phyloP scores from a whole-genome alignment of 2,888 invertebrate species.

The Chymomyza caudatula region DNA sequence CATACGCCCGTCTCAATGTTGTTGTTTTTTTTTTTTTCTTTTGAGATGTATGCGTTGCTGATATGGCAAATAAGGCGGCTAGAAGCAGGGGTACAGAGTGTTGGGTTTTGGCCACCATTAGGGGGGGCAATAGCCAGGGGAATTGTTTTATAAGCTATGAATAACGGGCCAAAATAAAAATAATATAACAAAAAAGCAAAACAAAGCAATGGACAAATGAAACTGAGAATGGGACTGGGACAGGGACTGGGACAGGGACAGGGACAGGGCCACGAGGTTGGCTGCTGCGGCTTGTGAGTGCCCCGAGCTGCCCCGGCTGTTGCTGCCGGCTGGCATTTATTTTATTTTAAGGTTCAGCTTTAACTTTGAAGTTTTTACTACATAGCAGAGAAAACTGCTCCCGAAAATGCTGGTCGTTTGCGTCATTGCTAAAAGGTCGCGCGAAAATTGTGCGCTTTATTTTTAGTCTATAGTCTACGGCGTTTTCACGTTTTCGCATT shows the following conservation, averaged over 20 bases:
- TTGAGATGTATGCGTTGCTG: background rate
- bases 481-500: slow-evolving; percentile 45
- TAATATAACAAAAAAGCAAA: slow-evolving; percentile 25
- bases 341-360: slow-evolving; percentile 15
- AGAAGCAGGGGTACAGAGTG: background rate
- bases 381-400: background rate
- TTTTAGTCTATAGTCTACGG: slow-evolving; percentile 5
- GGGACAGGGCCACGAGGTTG: slow-evolving; percentile 34
- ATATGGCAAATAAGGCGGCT: background rate
- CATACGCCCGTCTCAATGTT: slow-evolving; percentile 36
- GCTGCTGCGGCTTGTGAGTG: slow-evolving; percentile 60
- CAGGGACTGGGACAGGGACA: slow-evolving; percentile 14
- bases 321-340: slow-evolving; percentile 7
- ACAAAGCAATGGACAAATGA: background rate
- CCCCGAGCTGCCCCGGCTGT: slow-evolving; percentile 38
- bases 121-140: slow-evolving; percentile 61
- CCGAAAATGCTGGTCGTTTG: background rate
- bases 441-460: slow-evolving; percentile 23
- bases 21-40: slow-evolving; percentile 1
- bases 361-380: slow-evolving; percentile 41
- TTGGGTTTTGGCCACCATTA: slow-evolving; percentile 30
- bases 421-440: slow-evolving; percentile 57
- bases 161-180: slow-evolving; percentile 57
- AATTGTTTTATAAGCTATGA: slow-evolving; percentile 70
- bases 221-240: background rate